A percentile compares a stretch with the other conserved stretches of the same genome.
These are phyloP conservation scores for Phenacoccus solenopsis DNA, from an alignment of 1,140 invertebrate species.

Conservation along the genomic window DNA sequence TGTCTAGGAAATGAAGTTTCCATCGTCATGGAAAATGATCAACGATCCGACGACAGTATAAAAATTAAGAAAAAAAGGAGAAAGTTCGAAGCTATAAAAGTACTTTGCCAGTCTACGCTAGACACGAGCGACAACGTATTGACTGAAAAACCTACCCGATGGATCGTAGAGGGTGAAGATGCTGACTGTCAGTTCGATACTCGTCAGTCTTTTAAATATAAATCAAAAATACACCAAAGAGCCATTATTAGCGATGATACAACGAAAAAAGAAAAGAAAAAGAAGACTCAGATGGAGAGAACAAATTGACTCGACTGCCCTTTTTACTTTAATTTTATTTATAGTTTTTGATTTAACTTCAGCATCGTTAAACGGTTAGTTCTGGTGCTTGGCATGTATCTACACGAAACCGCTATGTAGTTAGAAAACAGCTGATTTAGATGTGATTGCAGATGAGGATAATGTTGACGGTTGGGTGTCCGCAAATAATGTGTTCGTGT, in stretches of 20 bases:
- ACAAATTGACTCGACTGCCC: not conserved
- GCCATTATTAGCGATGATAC: not conserved
- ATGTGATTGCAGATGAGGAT: not conserved
- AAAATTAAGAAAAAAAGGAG: not conserved
- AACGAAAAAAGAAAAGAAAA: not conserved
- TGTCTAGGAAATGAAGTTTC: not conserved
- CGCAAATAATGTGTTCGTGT: not conserved
- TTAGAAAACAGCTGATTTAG: too few relatives aligned
- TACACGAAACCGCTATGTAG: too few relatives aligned
- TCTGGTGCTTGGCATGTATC: not conserved
- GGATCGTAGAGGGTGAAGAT: not conserved
- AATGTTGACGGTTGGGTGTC: not conserved
- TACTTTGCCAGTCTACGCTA: not conserved
- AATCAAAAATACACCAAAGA: not conserved
- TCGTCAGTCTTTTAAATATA: not conserved
- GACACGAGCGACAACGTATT: too few relatives aligned
- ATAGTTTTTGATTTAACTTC: not conserved
- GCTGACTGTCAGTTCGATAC: not conserved
- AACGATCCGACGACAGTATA: not conserved
- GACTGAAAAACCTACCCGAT: not conserved
- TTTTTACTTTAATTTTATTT: not conserved
- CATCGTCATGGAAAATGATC: constrained; percentile 1
- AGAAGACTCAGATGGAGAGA: not conserved
- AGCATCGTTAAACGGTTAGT: not conserved
- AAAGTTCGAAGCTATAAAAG: too few relatives aligned